Evolutionary conservation across 2,888 invertebrate genomes (phyloP), one percentile per base, ranked within the genome.

Genomic region (Mesorhabditis sp.): DNA sequence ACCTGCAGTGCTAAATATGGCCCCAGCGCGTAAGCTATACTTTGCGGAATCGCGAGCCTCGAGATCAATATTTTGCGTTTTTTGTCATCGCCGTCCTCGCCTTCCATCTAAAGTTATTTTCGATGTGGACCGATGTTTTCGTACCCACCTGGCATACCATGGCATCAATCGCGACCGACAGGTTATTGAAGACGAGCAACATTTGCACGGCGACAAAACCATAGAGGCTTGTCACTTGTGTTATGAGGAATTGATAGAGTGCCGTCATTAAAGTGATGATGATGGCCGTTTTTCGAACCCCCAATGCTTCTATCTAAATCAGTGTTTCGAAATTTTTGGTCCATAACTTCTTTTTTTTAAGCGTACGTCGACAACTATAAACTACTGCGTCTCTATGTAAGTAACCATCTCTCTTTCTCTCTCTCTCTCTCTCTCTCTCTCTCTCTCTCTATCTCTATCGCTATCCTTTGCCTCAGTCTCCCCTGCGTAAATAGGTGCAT

Each of bases 151-250:
- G 73, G 13, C 72, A 74, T 65, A 80, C 75, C 7, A 75, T 71
- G 0, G 79, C 79, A 50, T 80, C 80, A 43, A 76, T 70, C 58
- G 82, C 79, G 70, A 79, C 78, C 65, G 78, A 82, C 74, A 82
- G 78, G 72, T 80, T 75, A 69, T 79, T 78, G 68, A 77, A 75
- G 2, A 81, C 50, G 3, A 79, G 66, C 3, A 82, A 69, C 4
- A 69, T 45, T 68, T 82, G 81, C 7, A 78, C 64, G 10, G 70
- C 42, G n/a, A 72, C 63, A 68, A 73, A 81, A 42, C 63, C 58
- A 64, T 76, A 73, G 68, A 73, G 69, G 58, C 67, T 71, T 0
- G 62, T 66, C 67, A 74, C 70, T 44, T 74, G 74, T 61, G 74
- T 74, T 6, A 76, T 66, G 3, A 72, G 5, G 28, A 79, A 62